Conservation (phyloP, 2,888 invertebrate species). For the Diachrysia chrysitis region DNA sequence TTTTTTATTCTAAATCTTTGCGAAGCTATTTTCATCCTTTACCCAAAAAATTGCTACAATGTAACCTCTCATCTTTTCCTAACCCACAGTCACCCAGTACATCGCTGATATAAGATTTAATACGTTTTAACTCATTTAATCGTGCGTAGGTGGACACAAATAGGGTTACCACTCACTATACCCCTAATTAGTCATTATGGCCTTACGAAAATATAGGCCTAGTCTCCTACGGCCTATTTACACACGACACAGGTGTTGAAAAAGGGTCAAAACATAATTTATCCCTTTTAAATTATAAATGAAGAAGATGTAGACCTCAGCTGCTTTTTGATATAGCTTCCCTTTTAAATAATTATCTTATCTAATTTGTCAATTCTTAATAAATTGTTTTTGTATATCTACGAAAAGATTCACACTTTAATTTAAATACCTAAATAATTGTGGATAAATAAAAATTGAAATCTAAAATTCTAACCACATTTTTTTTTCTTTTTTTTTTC, state of each 20-base stretch:
- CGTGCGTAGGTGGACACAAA: slow-evolving; percentile 29
- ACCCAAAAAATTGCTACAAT: too few species aligned
- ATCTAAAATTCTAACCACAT: too few species aligned
- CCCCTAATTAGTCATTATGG: slow-evolving; percentile 25
- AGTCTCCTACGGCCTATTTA: slow-evolving; percentile 1
- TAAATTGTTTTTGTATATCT: too few species aligned
- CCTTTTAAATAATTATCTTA: background rate
- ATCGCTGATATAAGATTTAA: slow-evolving; percentile 2
- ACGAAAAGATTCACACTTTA: too few species aligned
- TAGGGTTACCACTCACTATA: slow-evolving; percentile 22
- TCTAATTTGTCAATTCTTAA: background rate
- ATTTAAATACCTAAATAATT: too few species aligned
- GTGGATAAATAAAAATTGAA: too few species aligned
- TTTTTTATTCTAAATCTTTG: too few species aligned
- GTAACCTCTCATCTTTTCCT: background rate
- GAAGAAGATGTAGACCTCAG: slow-evolving; percentile 15
- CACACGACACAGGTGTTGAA: slow-evolving; percentile 44
- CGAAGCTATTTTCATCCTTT: too few species aligned
- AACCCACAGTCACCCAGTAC: background rate
- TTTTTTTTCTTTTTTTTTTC: too few species aligned
- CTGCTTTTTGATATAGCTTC: slow-evolving; percentile 21
- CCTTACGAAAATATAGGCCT: slow-evolving; percentile 16
- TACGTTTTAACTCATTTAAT: slow-evolving; percentile 10
- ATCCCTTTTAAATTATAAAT: slow-evolving; percentile 27
- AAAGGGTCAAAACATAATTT: slow-evolving; percentile 41